A percentile compares a stretch with the other conserved stretches of the same genome.
These are phyloP conservation scores for Slavum lentiscoides DNA, from an alignment of 2,888 invertebrate species.

Conservation along the genomic window DNA sequence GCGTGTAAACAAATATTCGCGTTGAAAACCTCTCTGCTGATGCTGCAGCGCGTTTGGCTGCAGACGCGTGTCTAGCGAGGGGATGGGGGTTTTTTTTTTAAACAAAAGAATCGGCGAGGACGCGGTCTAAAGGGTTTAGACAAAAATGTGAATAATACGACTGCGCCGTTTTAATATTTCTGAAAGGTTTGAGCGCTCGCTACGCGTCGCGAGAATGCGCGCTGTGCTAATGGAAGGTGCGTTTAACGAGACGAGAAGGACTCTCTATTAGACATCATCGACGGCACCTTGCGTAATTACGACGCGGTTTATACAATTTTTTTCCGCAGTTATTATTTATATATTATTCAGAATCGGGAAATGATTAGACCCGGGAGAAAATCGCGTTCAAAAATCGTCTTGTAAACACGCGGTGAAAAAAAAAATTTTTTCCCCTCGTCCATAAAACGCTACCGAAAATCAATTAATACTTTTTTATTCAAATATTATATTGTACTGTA, in stretches of 20 bases:
- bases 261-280: background rate
- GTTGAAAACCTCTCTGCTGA: conserved; percentile 8
- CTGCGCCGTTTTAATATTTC: conserved; percentile 30
- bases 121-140: conserved; percentile 39
- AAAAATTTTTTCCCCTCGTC: too few species aligned
- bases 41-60: conserved; percentile 4
- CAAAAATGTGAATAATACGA: conserved; percentile 13
- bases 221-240: conserved; percentile 31
- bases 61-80: too few species aligned
- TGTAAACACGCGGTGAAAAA: too few species aligned
- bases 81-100: background rate
- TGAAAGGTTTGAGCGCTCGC: conserved; percentile 44
- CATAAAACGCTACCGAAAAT: too few species aligned
- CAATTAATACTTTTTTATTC: too few species aligned
- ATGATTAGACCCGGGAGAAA: too few species aligned
- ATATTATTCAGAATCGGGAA: too few species aligned
- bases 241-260: conserved; percentile 15
- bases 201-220: background rate
- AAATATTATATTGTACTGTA: too few species aligned
- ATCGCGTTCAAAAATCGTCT: too few species aligned
- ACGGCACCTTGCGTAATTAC: background rate
- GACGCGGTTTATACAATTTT: too few species aligned
- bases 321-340: too few species aligned
- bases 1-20: background rate
- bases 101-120: conserved; percentile 46